Percentiles rank a stretch among this genome's conserved stretches.
These are phyloP conservation scores for Platyrinchus mystaceus DNA, from an alignment of 2,797 vertebrate species.

Conservation along the genomic window DNA sequence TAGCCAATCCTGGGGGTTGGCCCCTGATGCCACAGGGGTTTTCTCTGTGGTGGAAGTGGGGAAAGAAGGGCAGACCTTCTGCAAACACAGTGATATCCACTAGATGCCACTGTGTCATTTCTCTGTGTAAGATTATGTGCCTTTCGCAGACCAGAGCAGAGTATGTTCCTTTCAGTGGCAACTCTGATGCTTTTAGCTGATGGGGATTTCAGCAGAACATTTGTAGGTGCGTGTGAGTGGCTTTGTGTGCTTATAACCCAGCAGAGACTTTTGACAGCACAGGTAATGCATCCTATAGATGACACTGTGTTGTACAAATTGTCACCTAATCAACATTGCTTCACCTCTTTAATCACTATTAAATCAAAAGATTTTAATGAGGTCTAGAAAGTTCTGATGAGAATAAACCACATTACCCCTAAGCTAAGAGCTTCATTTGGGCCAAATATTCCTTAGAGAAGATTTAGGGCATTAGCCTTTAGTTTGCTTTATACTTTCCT, in stretches of 20 bases:
- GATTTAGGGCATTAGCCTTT: neutral
- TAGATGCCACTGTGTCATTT: conserved; percentile 38
- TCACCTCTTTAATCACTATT: neutral
- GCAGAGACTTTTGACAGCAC: neutral
- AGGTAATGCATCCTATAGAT: neutral
- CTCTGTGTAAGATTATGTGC: fast-evolving
- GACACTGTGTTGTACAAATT: neutral
- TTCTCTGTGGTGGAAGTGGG: neutral
- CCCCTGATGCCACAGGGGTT: neutral
- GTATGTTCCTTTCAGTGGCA: neutral
- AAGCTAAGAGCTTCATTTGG: neutral
- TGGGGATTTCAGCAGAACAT: neutral
- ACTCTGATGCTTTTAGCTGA: neutral
- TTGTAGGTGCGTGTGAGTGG: neutral
- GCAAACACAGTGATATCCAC: neutral
- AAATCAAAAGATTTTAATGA: neutral
- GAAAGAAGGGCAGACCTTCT: neutral
- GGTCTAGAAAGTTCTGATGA: neutral
- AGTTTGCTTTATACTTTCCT: neutral
- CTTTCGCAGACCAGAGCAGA: neutral
- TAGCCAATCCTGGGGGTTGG: fast-evolving
- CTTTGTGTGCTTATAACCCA: neutral
- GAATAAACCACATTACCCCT: neutral
- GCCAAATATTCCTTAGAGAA: neutral
- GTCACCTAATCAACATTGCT: neutral